These are phyloP conservation scores for Catostomus latipinnis DNA, from an alignment of 2,797 vertebrate species.

Conservation along the genomic window DNA sequence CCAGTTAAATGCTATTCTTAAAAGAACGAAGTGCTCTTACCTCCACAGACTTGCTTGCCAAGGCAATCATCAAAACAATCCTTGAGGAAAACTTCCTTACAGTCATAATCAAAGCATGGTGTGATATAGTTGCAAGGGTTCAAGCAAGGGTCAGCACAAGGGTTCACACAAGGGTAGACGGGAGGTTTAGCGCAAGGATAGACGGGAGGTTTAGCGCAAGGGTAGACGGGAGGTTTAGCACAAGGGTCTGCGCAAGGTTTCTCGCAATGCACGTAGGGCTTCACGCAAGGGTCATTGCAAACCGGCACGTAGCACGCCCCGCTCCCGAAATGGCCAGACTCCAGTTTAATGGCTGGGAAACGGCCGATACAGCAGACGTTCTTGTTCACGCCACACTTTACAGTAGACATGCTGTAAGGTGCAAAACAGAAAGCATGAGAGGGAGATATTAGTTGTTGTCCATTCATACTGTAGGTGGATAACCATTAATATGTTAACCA, in stretches of 20 bases:
- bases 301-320: background rate
- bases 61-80: background rate
- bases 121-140: background rate
- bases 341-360: slow-evolving; percentile 20
- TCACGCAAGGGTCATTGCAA: background rate
- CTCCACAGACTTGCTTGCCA: slow-evolving; percentile 2
- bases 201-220: background rate
- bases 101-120: slow-evolving; percentile 29
- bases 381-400: slow-evolving; percentile 20
- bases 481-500: no score
- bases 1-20: no score
- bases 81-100: slow-evolving; percentile 24
- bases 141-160: background rate
- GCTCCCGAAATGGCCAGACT: background rate
- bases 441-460: background rate
- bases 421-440: background rate
- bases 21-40: background rate
- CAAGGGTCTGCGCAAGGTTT: background rate
- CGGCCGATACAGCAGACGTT: slow-evolving; percentile 37
- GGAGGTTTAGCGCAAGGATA: background rate
- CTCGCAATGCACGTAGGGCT: background rate
- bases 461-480: no score
- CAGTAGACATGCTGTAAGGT: slow-evolving; percentile 3
- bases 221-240: background rate
- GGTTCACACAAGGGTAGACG: background rate